Conservation (phyloP, 2,797 vertebrate species). For the Lepidocolaptes lacrymiger region DNA sequence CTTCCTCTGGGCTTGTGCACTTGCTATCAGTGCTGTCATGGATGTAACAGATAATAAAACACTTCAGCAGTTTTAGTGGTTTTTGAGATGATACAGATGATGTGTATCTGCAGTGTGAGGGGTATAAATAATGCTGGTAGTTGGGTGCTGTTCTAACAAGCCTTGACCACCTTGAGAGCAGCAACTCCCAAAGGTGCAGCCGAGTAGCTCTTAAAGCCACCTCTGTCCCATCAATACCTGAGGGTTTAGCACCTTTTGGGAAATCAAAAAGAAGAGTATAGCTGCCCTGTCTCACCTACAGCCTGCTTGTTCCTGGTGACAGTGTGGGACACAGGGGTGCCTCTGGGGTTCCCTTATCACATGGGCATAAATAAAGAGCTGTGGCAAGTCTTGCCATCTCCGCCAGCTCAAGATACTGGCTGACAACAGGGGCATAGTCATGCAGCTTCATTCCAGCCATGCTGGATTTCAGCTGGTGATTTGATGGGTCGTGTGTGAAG, state of each 20-base stretch:
- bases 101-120: background rate
- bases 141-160: background rate
- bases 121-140: background rate
- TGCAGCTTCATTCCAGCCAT: background rate
- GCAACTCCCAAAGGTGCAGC: background rate
- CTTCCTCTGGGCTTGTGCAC: background rate
- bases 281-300: background rate
- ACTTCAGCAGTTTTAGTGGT: background rate
- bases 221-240: background rate
- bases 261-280: background rate
- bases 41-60: background rate
- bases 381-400: background rate
- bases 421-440: fast-evolving
- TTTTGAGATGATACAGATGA: background rate
- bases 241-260: background rate
- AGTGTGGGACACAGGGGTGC: fast-evolving
- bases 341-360: background rate
- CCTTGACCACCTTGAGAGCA: background rate
- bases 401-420: background rate
- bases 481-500: background rate
- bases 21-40: background rate
- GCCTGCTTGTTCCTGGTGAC: background rate
- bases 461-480: background rate
- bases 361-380: background rate
- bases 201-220: background rate